Evolutionary conservation across 1,140 invertebrate species (phyloP), one percentile per base, ranked within the genome.

Genomic region (Gryllus bimaculatus): DNA sequence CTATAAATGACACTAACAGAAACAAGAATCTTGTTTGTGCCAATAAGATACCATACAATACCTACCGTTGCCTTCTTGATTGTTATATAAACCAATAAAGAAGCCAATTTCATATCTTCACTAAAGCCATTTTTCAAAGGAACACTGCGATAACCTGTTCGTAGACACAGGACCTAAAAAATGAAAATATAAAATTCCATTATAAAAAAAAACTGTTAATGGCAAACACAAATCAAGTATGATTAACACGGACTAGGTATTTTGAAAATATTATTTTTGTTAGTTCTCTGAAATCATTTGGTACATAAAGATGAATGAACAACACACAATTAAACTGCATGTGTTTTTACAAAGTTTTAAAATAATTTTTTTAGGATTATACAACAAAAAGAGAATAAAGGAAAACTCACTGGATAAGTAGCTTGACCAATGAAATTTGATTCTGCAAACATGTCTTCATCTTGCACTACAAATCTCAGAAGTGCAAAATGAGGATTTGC

Each of bases 381-480:
- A n/a, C 48, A 78, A 79, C 15, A 74, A 73, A 73, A 75, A 77
- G 78, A 73, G 76, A 76, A 47, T 80, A 80, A 54, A 79, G 20
- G 48, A 77, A 78, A 47, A 84, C 86, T 86, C 83, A 98, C 89
- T 0, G 97, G 95, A 88, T 93, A 99, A 48, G 95, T 96, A 48
- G 95, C 96, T 88, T 99, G 98, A 8, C 97, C 98, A 81, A 99
- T 94, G 84, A 99, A 98, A 87, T 98, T 97, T 12, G 94, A 94
- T 83, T 99, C 98, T 7, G 96, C 96, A 88, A 99, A 99, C 88
- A 98, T 96, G 85, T 99, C 98, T 86, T 98, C 97, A 85, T 99
- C 98, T 85, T 97, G 93, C 0, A 99, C 95, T 49, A 94, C 89
- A 85, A 99, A 98, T 80, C 97, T 88, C 39, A 99, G 85, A 13